Evolutionary conservation across 1,140 invertebrate genomes (phyloP), one percentile per base, ranked within the genome.

Genomic region (Ostrea edulis): DNA sequence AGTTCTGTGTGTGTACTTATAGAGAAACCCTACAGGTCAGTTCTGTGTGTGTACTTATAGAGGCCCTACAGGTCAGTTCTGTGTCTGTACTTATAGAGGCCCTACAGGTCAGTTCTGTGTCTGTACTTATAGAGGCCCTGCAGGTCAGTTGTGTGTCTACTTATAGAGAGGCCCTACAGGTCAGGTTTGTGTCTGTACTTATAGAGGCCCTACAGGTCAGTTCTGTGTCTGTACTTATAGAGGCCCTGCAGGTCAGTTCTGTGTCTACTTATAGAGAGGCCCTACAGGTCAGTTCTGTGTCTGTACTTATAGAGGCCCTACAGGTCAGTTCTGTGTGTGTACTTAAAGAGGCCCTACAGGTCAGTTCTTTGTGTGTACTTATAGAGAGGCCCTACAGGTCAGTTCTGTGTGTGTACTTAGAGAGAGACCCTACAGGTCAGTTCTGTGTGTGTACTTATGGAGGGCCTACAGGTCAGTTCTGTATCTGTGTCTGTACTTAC

Each of bases 181-280:
- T 91, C 86, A 85, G 85, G 83, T 44, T 5, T 53, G 58, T 89
- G 58, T 91, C 88, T 86, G 85, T 20, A 17, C 58, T 62, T n/a
- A n/a, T n/a, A 99, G 94, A 98, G 99, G 93, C 90, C 90, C 0
- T 91, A 88, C 58, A 58, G 65, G 84, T 91, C 86, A 85, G 85
- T 86, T 44, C 35, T 53, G 58, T 89, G 58, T 91, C 88, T 86
- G 85, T 20, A 17, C 58, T 62, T n/a, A n/a, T n/a, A 99, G 94
- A 98, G 99, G 93, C 90, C 90, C 0, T 91, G 87, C 58, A 58
- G 65, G 84, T 91, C 86, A 85, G 85, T 86, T 44, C 35, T 53
- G 58, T 89, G 58, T 91, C 88, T 86, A 17, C 58, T 62, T n/a
- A n/a, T n/a, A 11, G 98, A 99, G 94, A 98, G 99, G 93, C 90